Evolutionary conservation across 1,140 invertebrate species (phyloP).

Genomic region (Hydropsyche tenuis): DNA sequence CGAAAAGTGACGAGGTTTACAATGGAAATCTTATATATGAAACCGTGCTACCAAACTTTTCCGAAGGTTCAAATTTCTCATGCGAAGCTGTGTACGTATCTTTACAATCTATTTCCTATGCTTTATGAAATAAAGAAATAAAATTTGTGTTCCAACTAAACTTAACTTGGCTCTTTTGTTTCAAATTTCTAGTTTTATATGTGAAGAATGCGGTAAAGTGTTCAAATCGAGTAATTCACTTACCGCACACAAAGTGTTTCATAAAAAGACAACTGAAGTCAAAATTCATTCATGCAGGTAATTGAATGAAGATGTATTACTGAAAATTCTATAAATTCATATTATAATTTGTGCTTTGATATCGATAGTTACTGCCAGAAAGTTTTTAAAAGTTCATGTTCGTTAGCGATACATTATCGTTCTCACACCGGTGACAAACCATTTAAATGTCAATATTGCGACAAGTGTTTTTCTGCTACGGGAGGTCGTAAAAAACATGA

Average conservation of each 20-base stretch:
- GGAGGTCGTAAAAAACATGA: constrained; percentile 47
- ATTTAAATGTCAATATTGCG: constrained; percentile 44
- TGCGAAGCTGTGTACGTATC: not conserved
- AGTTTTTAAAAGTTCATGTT: constrained; percentile 28
- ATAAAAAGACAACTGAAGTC: constrained; percentile 78
- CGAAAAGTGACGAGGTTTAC: not conserved
- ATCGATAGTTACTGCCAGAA: constrained; percentile 41
- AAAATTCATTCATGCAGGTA: constrained; percentile 91
- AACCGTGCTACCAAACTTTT: not conserved
- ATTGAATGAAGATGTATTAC: not conserved
- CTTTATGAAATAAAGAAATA: not conserved
- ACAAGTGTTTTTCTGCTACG: constrained; percentile 41
- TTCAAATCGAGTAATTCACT: constrained; percentile 99
- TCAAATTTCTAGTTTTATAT: constrained; percentile 89
- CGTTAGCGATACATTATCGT: constrained; percentile 36
- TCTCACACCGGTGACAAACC: constrained; percentile 40
- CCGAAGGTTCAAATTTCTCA: not conserved
- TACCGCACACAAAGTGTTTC: constrained; percentile 97
- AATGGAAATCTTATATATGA: not conserved
- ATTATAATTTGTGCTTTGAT: not conserved
- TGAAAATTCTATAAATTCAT: not conserved
- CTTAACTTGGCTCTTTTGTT: too few relatives aligned
- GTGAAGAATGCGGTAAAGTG: constrained; percentile 97
- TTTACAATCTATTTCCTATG: not conserved
- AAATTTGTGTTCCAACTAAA: not conserved